Evolutionary conservation across 23 tunicate genomes (phyloP), one percentile per base, ranked within the genome.

Genomic region (Ciona savignyi): DNA sequence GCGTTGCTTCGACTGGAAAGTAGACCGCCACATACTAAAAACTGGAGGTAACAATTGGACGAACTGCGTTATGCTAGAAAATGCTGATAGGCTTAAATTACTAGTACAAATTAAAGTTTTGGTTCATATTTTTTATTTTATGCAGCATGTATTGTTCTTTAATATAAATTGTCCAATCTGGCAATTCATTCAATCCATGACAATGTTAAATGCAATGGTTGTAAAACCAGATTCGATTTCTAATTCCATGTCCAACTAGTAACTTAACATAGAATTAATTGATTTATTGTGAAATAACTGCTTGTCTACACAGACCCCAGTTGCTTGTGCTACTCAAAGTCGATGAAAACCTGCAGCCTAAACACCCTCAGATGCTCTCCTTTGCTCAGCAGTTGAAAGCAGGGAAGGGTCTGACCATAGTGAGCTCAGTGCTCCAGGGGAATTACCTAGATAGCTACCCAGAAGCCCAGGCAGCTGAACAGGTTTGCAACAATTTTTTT

Each of bases 341-440:
- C 24, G 86, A 94, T 35, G 89, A 78, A 20, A 72, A 93, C 42
- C 62, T 86, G 68, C 62, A 79, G 60, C 90, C 93, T 1, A 82
- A 81, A 32, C 85, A 94, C 66, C 78, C 77, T 23, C 86, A 87
- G 33, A 65, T 83, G 35, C 78, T 94, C 0, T 83, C 82, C 4
- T 81, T 94, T 60, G 99, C 89, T 25, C 86, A 87, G 26, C 99
- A 94, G 75, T 34, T 94, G 71, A 94, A 94, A 75, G 99, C 99
- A 24, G 99, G 99, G 32, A 94, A 94, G 51, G 99, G 99, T 48
- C 74, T 94, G 28, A 87, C 84, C 48, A 88, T 94, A 28, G 99
- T 94, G 23, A 79, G 81, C 1, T 83, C 95, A 1, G 99, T 94
- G 1, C 22, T 94, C 27, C 34, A 84, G 65, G 99, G 99, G 34